Evolutionary conservation across 2,113 vertebrate genomes (phyloP).

Genomic region (Trogon surrucura): DNA sequence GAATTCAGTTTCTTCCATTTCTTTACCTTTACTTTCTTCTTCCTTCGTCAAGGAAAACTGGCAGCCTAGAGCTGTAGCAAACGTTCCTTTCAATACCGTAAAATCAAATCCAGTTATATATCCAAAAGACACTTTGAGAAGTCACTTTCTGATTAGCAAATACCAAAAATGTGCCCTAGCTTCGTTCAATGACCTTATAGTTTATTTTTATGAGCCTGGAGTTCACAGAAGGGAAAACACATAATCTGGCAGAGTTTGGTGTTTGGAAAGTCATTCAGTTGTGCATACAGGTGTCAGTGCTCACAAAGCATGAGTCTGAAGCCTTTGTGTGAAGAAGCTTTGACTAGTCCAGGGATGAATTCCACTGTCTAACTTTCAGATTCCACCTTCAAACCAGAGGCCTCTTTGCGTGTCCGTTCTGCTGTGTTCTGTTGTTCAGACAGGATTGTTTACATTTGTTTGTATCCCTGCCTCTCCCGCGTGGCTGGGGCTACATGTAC

Average conservation of each 20-base stretch:
- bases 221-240: background rate
- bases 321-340: background rate
- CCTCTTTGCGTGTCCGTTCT: background rate
- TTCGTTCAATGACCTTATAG: background rate
- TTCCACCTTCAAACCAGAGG: background rate
- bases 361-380: background rate
- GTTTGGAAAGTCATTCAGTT: background rate
- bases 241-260: accelerated
- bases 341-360: background rate
- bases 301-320: accelerated
- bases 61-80: background rate
- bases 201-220: background rate
- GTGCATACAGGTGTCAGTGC: background rate
- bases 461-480: background rate
- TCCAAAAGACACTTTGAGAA: background rate
- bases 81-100: background rate
- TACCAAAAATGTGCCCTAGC: background rate
- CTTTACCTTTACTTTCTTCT: background rate
- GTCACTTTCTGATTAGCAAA: background rate
- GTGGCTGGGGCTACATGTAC: background rate
- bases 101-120: background rate
- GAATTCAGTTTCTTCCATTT: background rate
- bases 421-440: background rate
- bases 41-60: background rate
- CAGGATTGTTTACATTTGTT: slow-evolving; percentile 31